Base-by-base conservation (phyloP, 2,888 invertebrate genomes). In the Parthenolecanium corni region DNA sequence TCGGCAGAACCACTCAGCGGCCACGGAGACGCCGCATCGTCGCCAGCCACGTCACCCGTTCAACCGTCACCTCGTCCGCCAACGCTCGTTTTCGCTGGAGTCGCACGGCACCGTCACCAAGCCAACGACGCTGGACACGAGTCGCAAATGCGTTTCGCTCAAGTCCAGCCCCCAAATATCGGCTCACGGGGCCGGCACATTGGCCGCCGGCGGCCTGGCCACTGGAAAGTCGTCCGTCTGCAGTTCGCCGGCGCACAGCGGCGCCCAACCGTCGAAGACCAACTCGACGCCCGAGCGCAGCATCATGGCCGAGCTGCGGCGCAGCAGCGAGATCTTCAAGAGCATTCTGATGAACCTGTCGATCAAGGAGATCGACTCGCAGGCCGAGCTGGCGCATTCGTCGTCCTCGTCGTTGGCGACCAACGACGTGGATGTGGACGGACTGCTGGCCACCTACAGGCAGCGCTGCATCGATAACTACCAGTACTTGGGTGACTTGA, bases 261-360 rank as follows among this genome's bases (percentile, higher is more conserved):
- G 31, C 31, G 9, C 5, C 9, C 31, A 31, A 6, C 31, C 31
- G 9, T 31, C 31, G 40, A 61, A 61, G 23, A 49, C 38, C n/a
- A 44, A 21, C 5, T 46, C 52, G 52, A 63, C 21, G 52, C 64
- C 24, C 31, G 62, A 23, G 38, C 52, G 49, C 52, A 64, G 54
- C 54, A 73, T 74, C 23, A 73, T 74, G 67, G 72, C 73, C 18
- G 74, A 74, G 65, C 68, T 74, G 31, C 67, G 74, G 31, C 67
- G 74, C 44, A 73, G 73, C 56, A 73, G 73, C 53, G 74, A 74
- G 66, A 73, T 74, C 49, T 73, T 74, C 66, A 71, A 73, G 58
- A 72, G 72, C 63, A 74, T 74, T 53, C 68, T 74, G 14, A 68
- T 74, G 47, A 73, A 73, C 66, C 70, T 74, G 49, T 73, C 73